Base-by-base conservation (phyloP, 1,140 invertebrate genomes). In the Stratiolaelaps scimitus region DNA sequence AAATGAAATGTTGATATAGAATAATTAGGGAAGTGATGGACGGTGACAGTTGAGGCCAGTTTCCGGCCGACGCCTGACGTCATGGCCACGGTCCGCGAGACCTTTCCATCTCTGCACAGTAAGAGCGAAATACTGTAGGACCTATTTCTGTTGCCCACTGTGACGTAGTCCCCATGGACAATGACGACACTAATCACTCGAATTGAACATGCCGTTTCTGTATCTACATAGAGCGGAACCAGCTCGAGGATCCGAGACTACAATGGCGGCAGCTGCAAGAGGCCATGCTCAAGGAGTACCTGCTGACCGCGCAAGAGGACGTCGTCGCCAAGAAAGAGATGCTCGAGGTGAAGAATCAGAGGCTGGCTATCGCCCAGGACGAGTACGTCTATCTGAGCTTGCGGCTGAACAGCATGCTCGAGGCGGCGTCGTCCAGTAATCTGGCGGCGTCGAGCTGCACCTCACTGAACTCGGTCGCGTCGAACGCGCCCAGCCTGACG, bases 261-360 rank as follows among this genome's bases (percentile, higher is more conserved):
- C 90, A 94, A 84, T 97, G 92, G 92, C 83, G 92, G 71, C 84
- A 84, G 69, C 86, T 94, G 73, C 93, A 97, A 78, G 90, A 95
- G 78, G 84, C 84, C 67, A 97, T 97, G 93, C 80, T 97, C 72
- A 83, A 89, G 74, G 91, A 95, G 70, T 97, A 97, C 77, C 81
- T 97, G 69, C 85, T 88, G 70, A 92, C 89, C 68, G 92, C 92
- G 64, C 87, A 94, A 78, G 89, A 93, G 78, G 88, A 90, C 74
- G 83, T 83, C 5, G 79, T 91, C 86, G 90, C 91, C 66, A 95
- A 95, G 78, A 89, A 91, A 76, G 92, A 96, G 78, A 94, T 94
- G 73, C 90, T 87, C 76, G 87, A 92, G 77, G 84, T 97, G 43
- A 97, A 96, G 78, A 88, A 92, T 75, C 89, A 94, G 77, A 83